Base-by-base conservation (phyloP, 2,888 invertebrate species). In the Lithophane semibrunnea region DNA sequence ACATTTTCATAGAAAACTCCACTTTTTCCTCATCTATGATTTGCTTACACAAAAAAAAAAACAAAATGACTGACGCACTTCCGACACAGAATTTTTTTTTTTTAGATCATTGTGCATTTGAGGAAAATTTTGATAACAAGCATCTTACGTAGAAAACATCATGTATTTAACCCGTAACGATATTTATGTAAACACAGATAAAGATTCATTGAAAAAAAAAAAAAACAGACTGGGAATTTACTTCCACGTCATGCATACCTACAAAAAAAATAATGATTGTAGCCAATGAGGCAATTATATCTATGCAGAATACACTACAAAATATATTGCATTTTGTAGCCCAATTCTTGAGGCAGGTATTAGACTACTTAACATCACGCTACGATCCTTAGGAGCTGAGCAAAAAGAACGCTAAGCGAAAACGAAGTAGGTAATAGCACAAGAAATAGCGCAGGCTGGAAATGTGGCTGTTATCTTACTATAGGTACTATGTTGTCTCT, bases 101-200 rank as follows among this genome's bases (percentile, higher is more conserved):
- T 60, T 60, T 8, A 60, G 44, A 67, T 52, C 13, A 60, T 65
- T 65, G 29, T 69, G 54, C 74, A 52, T 61, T 79, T 29, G 24
- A 79, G 73, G 73, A 84, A 83, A 61, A 69, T 70, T 66, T 73
- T 60, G 24, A 63, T 29, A 63, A 47, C 63, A 54, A 67, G n/a
- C 61, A 16, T 56, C 37, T 70, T 77, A 77, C 83, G 54, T 68
- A 77, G 3, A 68, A 65, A 77, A 82, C 58, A 65, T 47, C 8
- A 64, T 37, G 16, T 58, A 24, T n/a, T n/a, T 70, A 67, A 83
- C 47, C 42, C 56, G 70, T 73, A 52, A 80, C 80, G 12, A 64
- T 84, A 52, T 74, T 72, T 72, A 68, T 54, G 21, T 78, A 65
- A 82, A 84, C 49, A 73, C 7, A 65, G 81, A 82, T 79, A 79